Evolutionary conservation across 2,113 vertebrate genomes (phyloP).

Genomic region (Microcebus ravelobensis): DNA sequence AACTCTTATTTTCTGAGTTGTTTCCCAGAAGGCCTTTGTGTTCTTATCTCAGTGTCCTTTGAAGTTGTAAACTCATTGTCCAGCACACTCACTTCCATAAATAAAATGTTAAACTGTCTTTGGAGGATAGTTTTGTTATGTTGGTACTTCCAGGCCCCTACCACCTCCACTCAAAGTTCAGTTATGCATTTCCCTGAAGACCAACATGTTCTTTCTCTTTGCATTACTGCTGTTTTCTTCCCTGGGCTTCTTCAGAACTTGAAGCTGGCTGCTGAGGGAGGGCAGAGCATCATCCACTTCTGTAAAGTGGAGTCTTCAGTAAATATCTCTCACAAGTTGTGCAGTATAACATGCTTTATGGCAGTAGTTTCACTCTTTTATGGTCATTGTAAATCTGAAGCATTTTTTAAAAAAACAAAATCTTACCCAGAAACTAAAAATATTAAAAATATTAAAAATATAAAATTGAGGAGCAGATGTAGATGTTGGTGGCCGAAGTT

Average conservation of each 20-base stretch:
- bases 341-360: not conserved
- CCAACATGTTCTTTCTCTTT: not conserved
- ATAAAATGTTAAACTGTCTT: not conserved
- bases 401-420: not conserved
- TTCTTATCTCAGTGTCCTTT: slow-evolving; percentile 18
- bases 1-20: not conserved
- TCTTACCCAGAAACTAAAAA: not conserved
- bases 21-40: slow-evolving; percentile 28
- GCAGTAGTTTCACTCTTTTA: not conserved
- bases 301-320: not conserved
- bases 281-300: not conserved
- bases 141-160: not conserved
- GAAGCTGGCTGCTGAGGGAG: not conserved
- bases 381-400: not conserved
- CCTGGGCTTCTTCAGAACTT: not conserved
- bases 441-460: not conserved
- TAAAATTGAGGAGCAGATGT: not conserved
- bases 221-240: not conserved
- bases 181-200: not conserved
- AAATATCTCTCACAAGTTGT: not conserved
- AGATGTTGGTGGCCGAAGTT: not conserved
- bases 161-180: not conserved
- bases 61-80: not conserved
- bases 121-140: not conserved
- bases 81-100: not conserved